Percentiles rank a stretch among this genome's conserved stretches.
Conservation (phyloP, 23 tunicate genomes). For the Styela clava region DNA sequence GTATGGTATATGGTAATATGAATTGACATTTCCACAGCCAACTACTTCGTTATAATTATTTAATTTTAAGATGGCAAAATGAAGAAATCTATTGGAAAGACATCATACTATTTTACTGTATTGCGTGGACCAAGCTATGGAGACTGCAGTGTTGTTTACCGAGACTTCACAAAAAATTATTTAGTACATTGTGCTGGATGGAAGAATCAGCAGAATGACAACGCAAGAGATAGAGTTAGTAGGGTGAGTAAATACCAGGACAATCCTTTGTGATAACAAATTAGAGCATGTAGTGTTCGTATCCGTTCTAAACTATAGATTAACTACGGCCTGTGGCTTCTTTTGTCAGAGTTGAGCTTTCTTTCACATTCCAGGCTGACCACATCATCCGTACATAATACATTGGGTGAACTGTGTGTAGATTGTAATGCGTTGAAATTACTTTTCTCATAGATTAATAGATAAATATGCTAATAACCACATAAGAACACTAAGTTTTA, state of each 20-base stretch:
- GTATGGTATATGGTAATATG: too few species aligned
- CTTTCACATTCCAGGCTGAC: too few species aligned
- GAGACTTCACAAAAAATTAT: conserved; percentile 28
- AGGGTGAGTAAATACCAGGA: conserved; percentile 18
- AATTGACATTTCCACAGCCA: too few species aligned
- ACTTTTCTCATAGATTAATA: too few species aligned
- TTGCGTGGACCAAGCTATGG: conserved; percentile 84
- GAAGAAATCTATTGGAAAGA: conserved; percentile 13
- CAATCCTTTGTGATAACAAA: not conserved
- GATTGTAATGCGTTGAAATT: too few species aligned
- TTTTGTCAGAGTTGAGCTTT: too few species aligned
- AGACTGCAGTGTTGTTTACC: conserved; percentile 38
- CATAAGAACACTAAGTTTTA: too few species aligned
- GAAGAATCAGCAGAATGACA: conserved; percentile 49
- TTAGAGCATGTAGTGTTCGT: not conserved
- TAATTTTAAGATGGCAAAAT: not conserved
- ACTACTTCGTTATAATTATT: not conserved
- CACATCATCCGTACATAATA: too few species aligned
- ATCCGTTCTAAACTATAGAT: too few species aligned
- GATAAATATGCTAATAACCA: too few species aligned
- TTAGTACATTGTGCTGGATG: conserved; percentile 64
- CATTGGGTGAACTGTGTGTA: too few species aligned
- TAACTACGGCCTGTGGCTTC: too few species aligned
- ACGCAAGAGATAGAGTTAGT: conserved; percentile 3
- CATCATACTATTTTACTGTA: conserved; percentile 56